Percentiles rank a stretch among this genome's conserved stretches.
These are phyloP conservation scores for Psittacus erithacus DNA, from an alignment of 2,113 vertebrate species.

Conservation along the genomic window DNA sequence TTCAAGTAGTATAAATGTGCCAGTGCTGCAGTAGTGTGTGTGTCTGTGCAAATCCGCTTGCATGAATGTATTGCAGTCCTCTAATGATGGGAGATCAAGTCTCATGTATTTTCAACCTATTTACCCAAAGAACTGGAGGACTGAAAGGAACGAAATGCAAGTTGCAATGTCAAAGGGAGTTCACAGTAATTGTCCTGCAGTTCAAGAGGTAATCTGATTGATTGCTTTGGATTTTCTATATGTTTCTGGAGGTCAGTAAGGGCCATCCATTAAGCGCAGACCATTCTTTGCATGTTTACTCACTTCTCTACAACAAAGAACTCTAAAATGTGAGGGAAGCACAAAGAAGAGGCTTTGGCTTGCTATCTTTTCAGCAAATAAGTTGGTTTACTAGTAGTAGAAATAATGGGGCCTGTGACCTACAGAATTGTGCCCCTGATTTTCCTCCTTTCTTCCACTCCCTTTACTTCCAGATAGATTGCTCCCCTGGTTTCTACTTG, in stretches of 20 bases:
- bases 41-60: not conserved
- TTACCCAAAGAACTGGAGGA: not conserved
- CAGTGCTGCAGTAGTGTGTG: not conserved
- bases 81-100: not conserved
- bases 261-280: not conserved
- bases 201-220: not conserved
- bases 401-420: not conserved
- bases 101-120: not conserved
- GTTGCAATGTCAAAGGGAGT: not conserved
- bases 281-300: not conserved
- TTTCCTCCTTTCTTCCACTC: not conserved
- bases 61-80: not conserved
- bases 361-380: not conserved
- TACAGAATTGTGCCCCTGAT: not conserved
- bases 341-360: not conserved
- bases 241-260: not conserved
- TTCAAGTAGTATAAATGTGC: not conserved
- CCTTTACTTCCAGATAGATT: not conserved
- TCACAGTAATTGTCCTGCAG: not conserved
- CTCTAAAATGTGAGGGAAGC: not conserved
- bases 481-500: not conserved
- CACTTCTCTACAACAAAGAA: not conserved
- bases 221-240: not conserved
- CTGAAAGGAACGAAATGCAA: not conserved
- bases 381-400: not conserved